Conservation (phyloP, 2,888 invertebrate species). For the Penaeus monodon region DNA sequence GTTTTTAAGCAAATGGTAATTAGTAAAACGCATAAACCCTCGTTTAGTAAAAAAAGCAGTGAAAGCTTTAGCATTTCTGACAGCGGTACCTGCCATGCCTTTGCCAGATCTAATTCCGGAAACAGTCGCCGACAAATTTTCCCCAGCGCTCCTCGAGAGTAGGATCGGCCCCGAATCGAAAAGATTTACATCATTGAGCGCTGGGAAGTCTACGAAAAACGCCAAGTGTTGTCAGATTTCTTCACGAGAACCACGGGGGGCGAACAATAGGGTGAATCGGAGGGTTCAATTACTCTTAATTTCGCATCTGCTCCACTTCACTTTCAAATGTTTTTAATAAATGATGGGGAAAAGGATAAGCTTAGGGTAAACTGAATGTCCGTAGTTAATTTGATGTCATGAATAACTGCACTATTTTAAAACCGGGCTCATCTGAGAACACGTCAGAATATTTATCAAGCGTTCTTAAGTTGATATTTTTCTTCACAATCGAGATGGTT, state of each 20-base stretch:
- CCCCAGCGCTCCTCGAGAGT: background rate
- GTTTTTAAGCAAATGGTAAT: too few species aligned
- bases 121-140: slow-evolving; percentile 4
- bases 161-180: slow-evolving; percentile 5
- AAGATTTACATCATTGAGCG: background rate
- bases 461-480: slow-evolving; percentile 1
- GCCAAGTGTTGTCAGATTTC: too few species aligned
- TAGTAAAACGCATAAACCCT: too few species aligned
- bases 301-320: slow-evolving; percentile 66
- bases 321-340: slow-evolving; percentile 15
- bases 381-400: background rate
- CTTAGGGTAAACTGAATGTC: background rate
- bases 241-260: too few species aligned
- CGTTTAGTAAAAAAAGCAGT: background rate
- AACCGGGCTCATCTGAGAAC: too few species aligned
- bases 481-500: background rate
- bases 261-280: too few species aligned
- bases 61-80: background rate
- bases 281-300: slow-evolving; percentile 57
- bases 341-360: background rate
- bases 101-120: slow-evolving; percentile 1
- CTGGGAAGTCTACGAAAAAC: background rate
- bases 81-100: background rate
- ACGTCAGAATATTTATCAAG: too few species aligned
- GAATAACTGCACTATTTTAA: background rate